Conservation (phyloP, 2,113 vertebrate genomes). For the Brachionichthys hirsutus region DNA sequence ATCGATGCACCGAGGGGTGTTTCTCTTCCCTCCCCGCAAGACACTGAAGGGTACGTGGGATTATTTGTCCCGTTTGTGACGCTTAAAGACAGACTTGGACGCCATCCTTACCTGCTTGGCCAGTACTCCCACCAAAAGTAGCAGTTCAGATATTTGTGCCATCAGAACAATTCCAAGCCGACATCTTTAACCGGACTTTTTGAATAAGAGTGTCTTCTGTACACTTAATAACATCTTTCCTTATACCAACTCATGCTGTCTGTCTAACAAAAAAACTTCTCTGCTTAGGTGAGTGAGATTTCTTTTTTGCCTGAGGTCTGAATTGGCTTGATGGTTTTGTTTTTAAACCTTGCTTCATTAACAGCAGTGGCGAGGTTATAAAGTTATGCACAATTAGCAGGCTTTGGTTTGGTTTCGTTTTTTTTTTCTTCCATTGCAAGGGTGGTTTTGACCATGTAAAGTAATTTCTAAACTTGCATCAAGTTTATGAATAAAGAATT, state of each 20-base stretch:
- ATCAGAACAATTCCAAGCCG: slow-evolving; percentile 28
- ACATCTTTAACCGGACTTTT: slow-evolving; percentile 26
- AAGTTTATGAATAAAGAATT: slow-evolving; percentile 87
- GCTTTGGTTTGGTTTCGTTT: slow-evolving; percentile 71
- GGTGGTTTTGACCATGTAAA: slow-evolving; percentile 84
- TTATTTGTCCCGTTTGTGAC: not conserved
- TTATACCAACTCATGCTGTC: slow-evolving; percentile 25
- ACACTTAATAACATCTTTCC: slow-evolving; percentile 42
- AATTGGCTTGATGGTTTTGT: slow-evolving; percentile 50
- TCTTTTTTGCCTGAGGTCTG: slow-evolving; percentile 48
- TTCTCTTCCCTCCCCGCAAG: slow-evolving; percentile 29
- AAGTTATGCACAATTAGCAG: slow-evolving; percentile 81
- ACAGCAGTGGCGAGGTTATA: slow-evolving; percentile 69
- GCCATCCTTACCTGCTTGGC: slow-evolving; percentile 22
- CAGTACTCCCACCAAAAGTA: slow-evolving; percentile 36
- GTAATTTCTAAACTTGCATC: slow-evolving; percentile 87
- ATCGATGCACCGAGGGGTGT: slow-evolving; percentile 55
- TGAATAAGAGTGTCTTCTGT: slow-evolving; percentile 40
- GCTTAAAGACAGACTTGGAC: slow-evolving; percentile 26
- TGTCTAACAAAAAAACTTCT: slow-evolving; percentile 45
- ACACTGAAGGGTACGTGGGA: slow-evolving; percentile 12
- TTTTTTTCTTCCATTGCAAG: slow-evolving; percentile 75
- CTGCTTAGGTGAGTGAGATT: slow-evolving; percentile 33
- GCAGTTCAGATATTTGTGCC: slow-evolving; percentile 46
- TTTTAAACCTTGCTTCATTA: slow-evolving; percentile 64